Conservation (phyloP, 2,888 invertebrate species). For the Sthenelais limicola region DNA sequence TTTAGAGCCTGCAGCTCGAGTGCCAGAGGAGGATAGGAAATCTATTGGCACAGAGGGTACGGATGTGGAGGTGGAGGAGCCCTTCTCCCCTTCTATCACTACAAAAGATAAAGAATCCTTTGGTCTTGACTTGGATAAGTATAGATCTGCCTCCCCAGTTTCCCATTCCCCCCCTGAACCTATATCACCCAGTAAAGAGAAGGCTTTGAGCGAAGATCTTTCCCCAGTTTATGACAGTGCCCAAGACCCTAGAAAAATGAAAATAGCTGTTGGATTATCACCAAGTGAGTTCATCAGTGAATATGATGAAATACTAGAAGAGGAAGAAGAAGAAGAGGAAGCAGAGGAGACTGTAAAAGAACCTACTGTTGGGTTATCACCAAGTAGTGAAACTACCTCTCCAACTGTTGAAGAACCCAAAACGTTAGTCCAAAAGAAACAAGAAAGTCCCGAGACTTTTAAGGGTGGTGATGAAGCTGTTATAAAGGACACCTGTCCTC, state of each 20-base stretch:
- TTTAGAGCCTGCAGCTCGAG: slow-evolving; percentile 36
- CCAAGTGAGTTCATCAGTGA: slow-evolving; percentile 61
- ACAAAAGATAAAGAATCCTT: slow-evolving; percentile 64
- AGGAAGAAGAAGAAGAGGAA: slow-evolving; percentile 44
- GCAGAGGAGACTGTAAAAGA: slow-evolving; percentile 51
- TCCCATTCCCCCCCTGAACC: slow-evolving; percentile 61
- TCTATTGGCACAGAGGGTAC: slow-evolving; percentile 65
- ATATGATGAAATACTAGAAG: slow-evolving; percentile 34
- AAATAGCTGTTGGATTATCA: slow-evolving; percentile 64
- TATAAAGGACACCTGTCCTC: too few relatives aligned
- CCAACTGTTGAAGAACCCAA: slow-evolving; percentile 6
- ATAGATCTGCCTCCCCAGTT: slow-evolving; percentile 54
- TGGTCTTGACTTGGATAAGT: slow-evolving; percentile 66
- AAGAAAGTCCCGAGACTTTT: too few relatives aligned
- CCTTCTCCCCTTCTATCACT: slow-evolving; percentile 61
- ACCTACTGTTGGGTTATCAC: slow-evolving; percentile 31
- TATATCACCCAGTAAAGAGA: slow-evolving; percentile 51
- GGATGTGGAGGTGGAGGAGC: slow-evolving; percentile 67
- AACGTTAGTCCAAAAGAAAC: too few relatives aligned
- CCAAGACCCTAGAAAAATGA: slow-evolving; percentile 54
- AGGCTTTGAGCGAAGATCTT: slow-evolving; percentile 56
- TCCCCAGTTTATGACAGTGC: slow-evolving; percentile 59
- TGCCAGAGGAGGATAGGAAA: slow-evolving; percentile 42
- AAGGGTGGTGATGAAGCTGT: too few relatives aligned
- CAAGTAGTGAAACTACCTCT: slow-evolving; percentile 1